Evolutionary conservation across 2,888 invertebrate genomes (phyloP).

Genomic region (Callinectes sapidus): DNA sequence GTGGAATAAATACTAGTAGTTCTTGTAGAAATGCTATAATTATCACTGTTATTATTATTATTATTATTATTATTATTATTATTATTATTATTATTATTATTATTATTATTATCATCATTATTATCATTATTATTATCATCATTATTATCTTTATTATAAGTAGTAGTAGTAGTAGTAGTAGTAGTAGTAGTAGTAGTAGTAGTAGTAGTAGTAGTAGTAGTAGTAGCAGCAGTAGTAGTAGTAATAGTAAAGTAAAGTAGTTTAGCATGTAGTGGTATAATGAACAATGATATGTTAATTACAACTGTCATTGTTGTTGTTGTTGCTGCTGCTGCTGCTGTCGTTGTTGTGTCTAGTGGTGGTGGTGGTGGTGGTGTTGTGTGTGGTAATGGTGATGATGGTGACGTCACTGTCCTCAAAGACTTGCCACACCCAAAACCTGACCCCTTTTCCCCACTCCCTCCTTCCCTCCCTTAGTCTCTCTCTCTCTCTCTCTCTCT

Average conservation of each 20-base stretch:
- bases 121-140: too few relatives aligned
- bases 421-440: constrained; percentile 11
- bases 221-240: neutral
- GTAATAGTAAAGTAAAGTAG: neutral
- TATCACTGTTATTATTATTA: too few relatives aligned
- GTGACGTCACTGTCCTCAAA: constrained; percentile 25
- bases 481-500: neutral
- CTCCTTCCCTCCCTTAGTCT: neutral
- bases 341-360: neutral
- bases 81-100: too few relatives aligned
- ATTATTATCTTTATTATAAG: too few relatives aligned
- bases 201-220: neutral
- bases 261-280: neutral
- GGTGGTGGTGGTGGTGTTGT: neutral
- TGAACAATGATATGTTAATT: neutral
- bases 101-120: too few relatives aligned
- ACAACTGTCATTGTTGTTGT: neutral
- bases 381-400: neutral
- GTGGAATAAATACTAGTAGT: too few relatives aligned
- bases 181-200: neutral
- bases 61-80: too few relatives aligned
- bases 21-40: too few relatives aligned
- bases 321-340: neutral
- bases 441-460: neutral
- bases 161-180: constrained; percentile 1